Evolutionary conservation across 2,113 vertebrate genomes (phyloP).

Genomic region (Drymodes brunneopygia): DNA sequence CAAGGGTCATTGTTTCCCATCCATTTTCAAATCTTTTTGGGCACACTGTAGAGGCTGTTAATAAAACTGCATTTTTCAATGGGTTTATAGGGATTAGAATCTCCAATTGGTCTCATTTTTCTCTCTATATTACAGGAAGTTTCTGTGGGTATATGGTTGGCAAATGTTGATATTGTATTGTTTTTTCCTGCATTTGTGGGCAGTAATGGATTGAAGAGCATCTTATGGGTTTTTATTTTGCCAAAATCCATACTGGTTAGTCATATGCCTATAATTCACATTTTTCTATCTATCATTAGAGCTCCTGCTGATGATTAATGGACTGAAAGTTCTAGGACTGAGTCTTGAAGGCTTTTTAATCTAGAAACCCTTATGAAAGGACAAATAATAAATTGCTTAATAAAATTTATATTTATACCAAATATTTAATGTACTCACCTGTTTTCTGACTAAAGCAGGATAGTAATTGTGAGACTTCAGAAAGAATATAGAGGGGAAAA

Average conservation of each 20-base stretch:
- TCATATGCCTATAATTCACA: background rate
- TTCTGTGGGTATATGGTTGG: background rate
- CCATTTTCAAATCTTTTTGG: background rate
- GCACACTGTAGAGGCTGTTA: background rate
- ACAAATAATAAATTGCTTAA: background rate
- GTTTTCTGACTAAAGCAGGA: background rate
- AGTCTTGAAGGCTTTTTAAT: background rate
- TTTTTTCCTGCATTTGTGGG: slow-evolving; percentile 47
- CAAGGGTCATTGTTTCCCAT: background rate
- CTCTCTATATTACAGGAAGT: background rate
- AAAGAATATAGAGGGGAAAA: background rate
- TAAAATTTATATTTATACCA: background rate
- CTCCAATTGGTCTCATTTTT: background rate
- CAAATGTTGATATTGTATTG: slow-evolving; percentile 24
- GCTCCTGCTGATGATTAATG: slow-evolving; percentile 15
- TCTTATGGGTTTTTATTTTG: background rate
- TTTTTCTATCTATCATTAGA: slow-evolving; percentile 17
- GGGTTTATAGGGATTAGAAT: background rate
- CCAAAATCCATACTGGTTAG: slow-evolving; percentile 35
- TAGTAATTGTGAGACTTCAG: background rate
- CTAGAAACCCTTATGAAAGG: background rate
- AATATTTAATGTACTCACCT: background rate
- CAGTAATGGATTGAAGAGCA: slow-evolving; percentile 48
- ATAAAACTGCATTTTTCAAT: slow-evolving; percentile 23
- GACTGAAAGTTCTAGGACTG: background rate